phyloP scores from a whole-genome alignment of 2,888 invertebrate genomes.

The Tricholauxania praeusta region DNA sequence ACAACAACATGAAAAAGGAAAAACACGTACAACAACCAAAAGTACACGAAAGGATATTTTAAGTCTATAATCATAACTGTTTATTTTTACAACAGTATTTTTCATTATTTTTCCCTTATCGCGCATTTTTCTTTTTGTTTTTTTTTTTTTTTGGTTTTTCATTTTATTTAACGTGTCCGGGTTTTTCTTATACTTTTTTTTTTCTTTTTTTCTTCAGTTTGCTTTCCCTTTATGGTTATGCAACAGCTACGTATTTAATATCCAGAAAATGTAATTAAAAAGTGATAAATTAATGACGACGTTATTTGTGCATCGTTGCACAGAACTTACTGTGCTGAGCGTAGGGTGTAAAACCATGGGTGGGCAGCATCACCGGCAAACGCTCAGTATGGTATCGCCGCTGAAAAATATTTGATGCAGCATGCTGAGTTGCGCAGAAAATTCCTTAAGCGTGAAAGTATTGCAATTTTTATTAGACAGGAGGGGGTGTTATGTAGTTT shows the following conservation, averaged over 20 bases:
- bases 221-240: background rate
- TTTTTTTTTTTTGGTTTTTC: background rate
- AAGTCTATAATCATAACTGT: background rate
- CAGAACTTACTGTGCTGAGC: too few relatives aligned
- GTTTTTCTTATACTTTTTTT: constrained; percentile 1
- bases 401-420: too few relatives aligned
- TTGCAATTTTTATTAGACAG: too few relatives aligned
- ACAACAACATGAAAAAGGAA: background rate
- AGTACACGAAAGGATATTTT: constrained; percentile 3
- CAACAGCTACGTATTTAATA: constrained; percentile 20
- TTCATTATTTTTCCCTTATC: constrained; percentile 9
- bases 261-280: constrained; percentile 28
- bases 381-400: too few relatives aligned
- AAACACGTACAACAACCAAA: background rate
- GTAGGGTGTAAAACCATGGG: too few relatives aligned
- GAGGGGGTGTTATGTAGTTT: too few relatives aligned
- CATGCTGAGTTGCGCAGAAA: too few relatives aligned
- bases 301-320: background rate
- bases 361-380: too few relatives aligned
- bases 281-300: constrained; percentile 27
- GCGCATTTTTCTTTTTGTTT: background rate
- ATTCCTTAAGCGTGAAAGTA: too few relatives aligned
- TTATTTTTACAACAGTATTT: constrained; percentile 8
- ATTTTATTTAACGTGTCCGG: background rate
- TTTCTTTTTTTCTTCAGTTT: background rate